These are phyloP conservation scores for Diuraphis noxia DNA, from an alignment of 1,140 invertebrate genomes.

Conservation along the genomic window DNA sequence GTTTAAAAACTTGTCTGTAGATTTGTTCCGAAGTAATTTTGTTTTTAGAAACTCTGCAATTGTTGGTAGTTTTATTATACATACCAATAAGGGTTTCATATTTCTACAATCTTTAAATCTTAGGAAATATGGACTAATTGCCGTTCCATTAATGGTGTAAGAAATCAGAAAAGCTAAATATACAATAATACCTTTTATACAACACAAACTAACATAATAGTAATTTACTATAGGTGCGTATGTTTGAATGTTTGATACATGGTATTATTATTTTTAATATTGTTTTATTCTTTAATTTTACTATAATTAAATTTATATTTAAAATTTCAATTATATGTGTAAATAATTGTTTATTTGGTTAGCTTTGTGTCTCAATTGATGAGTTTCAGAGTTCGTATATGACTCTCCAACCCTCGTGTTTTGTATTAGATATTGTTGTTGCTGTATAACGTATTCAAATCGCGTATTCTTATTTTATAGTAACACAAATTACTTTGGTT, in stretches of 20 bases:
- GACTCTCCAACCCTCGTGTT: too few relatives aligned
- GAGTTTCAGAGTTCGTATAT: too few relatives aligned
- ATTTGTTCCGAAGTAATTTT: neutral
- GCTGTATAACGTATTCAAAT: too few relatives aligned
- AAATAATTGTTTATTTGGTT: neutral
- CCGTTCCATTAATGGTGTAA: neutral
- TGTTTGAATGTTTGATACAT: too few relatives aligned
- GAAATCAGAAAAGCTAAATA: neutral
- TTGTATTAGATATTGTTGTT: too few relatives aligned
- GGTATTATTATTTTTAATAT: neutral
- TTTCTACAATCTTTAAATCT: slow-evolving; percentile 13
- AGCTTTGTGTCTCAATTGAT: neutral
- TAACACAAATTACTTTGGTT: too few relatives aligned
- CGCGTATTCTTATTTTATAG: too few relatives aligned
- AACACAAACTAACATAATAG: neutral
- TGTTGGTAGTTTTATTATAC: neutral
- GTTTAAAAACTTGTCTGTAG: neutral
- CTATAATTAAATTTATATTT: too few relatives aligned
- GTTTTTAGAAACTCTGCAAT: neutral
- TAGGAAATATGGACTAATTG: neutral
- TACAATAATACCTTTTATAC: neutral
- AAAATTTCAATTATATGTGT: neutral
- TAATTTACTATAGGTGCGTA: neutral
- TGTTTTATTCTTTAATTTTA: too few relatives aligned
- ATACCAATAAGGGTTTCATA: neutral